Percentiles rank a stretch among this genome's conserved stretches.
Evolutionary conservation across 2,113 vertebrate genomes (phyloP).

Genomic region (Calonectris borealis): DNA sequence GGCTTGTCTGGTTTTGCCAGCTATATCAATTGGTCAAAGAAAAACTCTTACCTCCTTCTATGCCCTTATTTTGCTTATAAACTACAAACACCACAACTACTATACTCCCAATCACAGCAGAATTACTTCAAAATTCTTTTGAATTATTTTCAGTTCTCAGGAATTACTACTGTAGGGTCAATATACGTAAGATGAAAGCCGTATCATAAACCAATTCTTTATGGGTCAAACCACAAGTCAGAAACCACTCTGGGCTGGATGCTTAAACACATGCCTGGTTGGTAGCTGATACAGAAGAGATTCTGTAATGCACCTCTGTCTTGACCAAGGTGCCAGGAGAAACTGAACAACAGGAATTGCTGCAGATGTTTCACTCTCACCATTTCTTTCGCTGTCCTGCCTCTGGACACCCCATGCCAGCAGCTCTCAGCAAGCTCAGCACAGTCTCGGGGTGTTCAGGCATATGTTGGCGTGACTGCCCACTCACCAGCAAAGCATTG

Average conservation of each 20-base stretch:
- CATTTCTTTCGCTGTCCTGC: neutral
- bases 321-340: neutral
- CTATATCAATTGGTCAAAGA: neutral
- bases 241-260: neutral
- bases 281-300: neutral
- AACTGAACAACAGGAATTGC: neutral
- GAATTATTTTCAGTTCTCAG: neutral
- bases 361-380: neutral
- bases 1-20: neutral
- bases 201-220: neutral
- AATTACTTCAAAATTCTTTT: neutral
- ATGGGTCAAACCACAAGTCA: neutral
- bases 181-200: rapidly evolving
- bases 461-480: neutral
- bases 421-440: neutral
- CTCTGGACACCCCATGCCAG: neutral
- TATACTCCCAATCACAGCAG: neutral
- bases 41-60: neutral
- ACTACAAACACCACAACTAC: neutral
- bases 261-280: neutral
- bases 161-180: neutral
- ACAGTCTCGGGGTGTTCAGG: neutral
- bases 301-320: neutral
- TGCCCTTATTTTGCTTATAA: neutral
- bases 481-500: neutral